phyloP scores from a whole-genome alignment of 1,140 invertebrate genomes.

The Drosophila bifasciata region DNA sequence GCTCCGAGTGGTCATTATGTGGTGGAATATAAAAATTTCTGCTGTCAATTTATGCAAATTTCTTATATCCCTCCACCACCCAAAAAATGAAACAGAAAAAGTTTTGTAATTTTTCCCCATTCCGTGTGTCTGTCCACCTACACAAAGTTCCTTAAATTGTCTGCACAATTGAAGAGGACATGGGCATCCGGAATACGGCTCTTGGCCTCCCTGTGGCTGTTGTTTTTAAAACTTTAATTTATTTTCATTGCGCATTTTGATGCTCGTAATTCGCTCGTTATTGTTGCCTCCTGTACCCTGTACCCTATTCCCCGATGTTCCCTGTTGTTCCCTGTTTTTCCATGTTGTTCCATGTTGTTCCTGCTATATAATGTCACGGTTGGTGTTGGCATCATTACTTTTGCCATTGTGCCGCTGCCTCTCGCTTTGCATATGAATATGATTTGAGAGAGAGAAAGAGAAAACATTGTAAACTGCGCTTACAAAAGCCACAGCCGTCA shows the following conservation, averaged over 20 bases:
- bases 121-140: constrained; percentile 72
- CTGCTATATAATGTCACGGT: constrained; percentile 69
- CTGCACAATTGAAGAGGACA: constrained; percentile 20
- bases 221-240: constrained; percentile 81
- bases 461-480: constrained; percentile 75
- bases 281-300: constrained; percentile 67
- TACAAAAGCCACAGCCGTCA: constrained; percentile 61
- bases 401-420: constrained; percentile 58
- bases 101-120: constrained; percentile 26
- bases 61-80: constrained; percentile 47
- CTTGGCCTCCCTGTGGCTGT: constrained; percentile 14
- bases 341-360: background rate
- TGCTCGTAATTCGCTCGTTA: constrained; percentile 82
- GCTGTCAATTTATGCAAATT: constrained; percentile 83
- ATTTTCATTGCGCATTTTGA: constrained; percentile 84
- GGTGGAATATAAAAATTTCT: constrained; percentile 59
- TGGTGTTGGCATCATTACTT: constrained; percentile 78
- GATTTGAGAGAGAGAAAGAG: constrained; percentile 53
- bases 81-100: constrained; percentile 32
- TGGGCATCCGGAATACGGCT: constrained; percentile 17
- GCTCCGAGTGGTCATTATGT: constrained; percentile 78
- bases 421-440: constrained; percentile 79
- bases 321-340: constrained; percentile 14
- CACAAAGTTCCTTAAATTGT: constrained; percentile 53
- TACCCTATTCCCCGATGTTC: constrained; percentile 6